Percentiles rank a stretch among this genome's conserved stretches.
phyloP scores from a whole-genome alignment of 2,888 invertebrate genomes.

The Lagria hirta region DNA sequence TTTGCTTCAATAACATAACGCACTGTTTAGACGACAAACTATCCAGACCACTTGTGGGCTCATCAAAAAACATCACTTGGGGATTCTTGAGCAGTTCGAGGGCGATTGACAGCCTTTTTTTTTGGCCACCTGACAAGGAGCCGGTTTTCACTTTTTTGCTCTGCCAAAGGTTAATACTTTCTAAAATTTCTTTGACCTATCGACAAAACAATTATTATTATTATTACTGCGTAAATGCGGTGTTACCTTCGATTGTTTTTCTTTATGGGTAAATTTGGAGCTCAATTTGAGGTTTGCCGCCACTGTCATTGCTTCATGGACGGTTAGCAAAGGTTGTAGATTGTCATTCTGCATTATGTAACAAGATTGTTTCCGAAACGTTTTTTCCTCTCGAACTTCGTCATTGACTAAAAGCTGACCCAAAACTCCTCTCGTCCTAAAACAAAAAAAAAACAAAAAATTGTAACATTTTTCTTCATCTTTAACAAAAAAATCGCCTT shows the following conservation, averaged over 20 bases:
- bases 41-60: conserved; percentile 85
- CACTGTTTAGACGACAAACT: conserved; percentile 82
- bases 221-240: conserved; percentile 6
- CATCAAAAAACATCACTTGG: conserved; percentile 90
- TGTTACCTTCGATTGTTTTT: conserved; percentile 69
- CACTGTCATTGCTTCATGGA: conserved; percentile 81
- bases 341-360: conserved; percentile 90
- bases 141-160: conserved; percentile 68
- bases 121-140: conserved; percentile 84
- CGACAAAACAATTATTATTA: conserved; percentile 45
- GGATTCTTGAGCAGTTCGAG: conserved; percentile 90
- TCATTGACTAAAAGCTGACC: conserved; percentile 78
- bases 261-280: conserved; percentile 60
- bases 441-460: no score
- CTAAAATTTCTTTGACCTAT: conserved; percentile 80
- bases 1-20: conserved; percentile 73
- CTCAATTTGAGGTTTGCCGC: conserved; percentile 86
- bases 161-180: conserved; percentile 71
- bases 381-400: conserved; percentile 63
- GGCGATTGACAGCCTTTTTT: conserved; percentile 86
- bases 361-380: conserved; percentile 74
- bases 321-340: conserved; percentile 79
- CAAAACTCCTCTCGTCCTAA: conserved; percentile 55
- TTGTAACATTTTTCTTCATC: no score
- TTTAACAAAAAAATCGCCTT: no score